Base-by-base conservation (phyloP, 2,113 vertebrate genomes). In the Lagopus muta region DNA sequence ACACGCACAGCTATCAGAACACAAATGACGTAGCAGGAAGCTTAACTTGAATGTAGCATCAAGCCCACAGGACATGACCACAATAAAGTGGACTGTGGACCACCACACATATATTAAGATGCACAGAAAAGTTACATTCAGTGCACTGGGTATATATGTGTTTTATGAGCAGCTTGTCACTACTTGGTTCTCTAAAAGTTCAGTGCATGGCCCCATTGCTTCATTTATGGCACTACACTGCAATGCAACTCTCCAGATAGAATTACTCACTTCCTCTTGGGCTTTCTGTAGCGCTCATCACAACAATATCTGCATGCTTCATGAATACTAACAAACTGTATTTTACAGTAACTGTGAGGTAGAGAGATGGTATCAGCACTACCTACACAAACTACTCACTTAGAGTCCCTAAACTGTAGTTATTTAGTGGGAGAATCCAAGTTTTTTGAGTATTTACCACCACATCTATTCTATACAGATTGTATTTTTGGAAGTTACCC, bases 91-190 rank as follows among this genome's bases (percentile, higher is more conserved):
- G 27, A 20, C 5, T 58, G 15, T 24, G 24, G 27, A 80, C 11
- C 34, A 27, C 24, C 13, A 2, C 22, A 24, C 61, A 19, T 69
- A 18, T 28, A 77, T 55, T 36, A 58, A 71, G 55, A 48, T 0
- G 1, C 9, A 1, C 1, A 64, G 1, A 54, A 2, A 72, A 69
- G 43, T 8, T 28, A 32, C 11, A 45, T 17, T 32, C 54, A 72
- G 40, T 6, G 40, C 25, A 16, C 0, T 0, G 6, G 1, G 10
- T 6, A 6, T 52, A 47, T 28, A 0, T 5, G 8, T 19, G 9
- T 34, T 74, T 67, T 36, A 71, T 6, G 13, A 77, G 62, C 14
- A 28, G 27, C 38, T 62, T 89, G 10, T 52, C 38, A n/a, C 38
- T 65, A 32, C 38, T 38, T 24, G 12, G 18, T 70, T 89, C 58